Evolutionary conservation across 1,140 invertebrate genomes (phyloP).

Genomic region (Aphelinus certus): DNA sequence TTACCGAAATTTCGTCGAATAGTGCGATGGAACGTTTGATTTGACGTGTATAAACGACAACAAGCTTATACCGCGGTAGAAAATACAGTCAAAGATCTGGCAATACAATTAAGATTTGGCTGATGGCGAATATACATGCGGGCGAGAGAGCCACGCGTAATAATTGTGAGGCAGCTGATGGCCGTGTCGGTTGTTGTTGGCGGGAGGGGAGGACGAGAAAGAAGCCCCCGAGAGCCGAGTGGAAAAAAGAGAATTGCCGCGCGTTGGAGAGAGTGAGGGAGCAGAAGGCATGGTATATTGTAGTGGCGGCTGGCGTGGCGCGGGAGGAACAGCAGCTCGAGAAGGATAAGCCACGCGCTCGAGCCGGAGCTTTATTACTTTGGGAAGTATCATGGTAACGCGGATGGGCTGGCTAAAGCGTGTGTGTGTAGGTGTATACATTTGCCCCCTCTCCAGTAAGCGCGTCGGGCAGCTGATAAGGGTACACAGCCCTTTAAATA

Average conservation of each 20-base stretch:
- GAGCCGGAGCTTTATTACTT: conserved; percentile 31
- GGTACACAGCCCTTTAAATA: conserved; percentile 35
- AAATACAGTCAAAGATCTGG: too few relatives aligned
- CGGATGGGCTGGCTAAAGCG: too few relatives aligned
- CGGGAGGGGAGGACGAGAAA: too few relatives aligned
- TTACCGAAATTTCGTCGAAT: too few relatives aligned
- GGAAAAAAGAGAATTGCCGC: conserved; percentile 34
- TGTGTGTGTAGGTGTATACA: background rate
- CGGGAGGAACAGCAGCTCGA: background rate
- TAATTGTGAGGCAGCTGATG: too few relatives aligned
- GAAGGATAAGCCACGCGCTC: conserved; percentile 23
- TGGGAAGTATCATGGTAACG: conserved; percentile 34
- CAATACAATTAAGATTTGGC: too few relatives aligned
- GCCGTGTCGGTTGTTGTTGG: too few relatives aligned
- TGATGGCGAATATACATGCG: too few relatives aligned
- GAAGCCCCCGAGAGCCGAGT: background rate
- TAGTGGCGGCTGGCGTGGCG: background rate
- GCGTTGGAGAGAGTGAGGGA: conserved; percentile 9
- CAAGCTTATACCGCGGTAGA: too few relatives aligned
- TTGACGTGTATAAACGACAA: too few relatives aligned
- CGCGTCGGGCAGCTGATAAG: conserved; percentile 17
- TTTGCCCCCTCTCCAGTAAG: background rate
- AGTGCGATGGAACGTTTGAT: too few relatives aligned
- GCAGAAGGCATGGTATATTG: background rate
- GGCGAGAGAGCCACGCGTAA: too few relatives aligned